These are phyloP conservation scores for Disparrhopalites patrizii DNA, from an alignment of 2,888 invertebrate genomes.

Conservation along the genomic window DNA sequence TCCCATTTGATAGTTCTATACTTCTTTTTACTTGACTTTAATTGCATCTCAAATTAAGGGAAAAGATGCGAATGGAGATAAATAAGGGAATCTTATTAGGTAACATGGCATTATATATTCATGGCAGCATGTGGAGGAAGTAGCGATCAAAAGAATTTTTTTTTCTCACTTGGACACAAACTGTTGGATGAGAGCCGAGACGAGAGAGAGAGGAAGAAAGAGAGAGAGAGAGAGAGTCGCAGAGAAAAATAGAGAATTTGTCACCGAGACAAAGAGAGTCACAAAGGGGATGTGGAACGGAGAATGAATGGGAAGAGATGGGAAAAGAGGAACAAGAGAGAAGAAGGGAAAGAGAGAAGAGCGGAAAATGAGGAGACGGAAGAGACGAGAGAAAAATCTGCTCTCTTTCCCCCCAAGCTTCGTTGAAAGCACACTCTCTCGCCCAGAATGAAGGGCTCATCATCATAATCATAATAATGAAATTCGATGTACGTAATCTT, in stretches of 20 bases:
- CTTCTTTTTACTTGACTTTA: constrained; percentile 13
- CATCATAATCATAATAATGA: too few species aligned
- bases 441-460: too few species aligned
- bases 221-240: too few species aligned
- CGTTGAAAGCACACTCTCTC: neutral
- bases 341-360: neutral
- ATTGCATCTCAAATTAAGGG: constrained; percentile 26
- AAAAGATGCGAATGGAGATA: constrained; percentile 15
- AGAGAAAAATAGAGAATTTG: too few species aligned
- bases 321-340: neutral
- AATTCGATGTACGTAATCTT: neutral
- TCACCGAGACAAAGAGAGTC: too few species aligned
- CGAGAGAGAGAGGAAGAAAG: neutral
- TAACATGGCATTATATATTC: constrained; percentile 13
- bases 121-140: neutral
- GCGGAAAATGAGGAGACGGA: neutral
- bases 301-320: neutral
- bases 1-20: neutral
- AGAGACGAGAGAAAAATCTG: neutral
- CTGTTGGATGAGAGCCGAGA: neutral
- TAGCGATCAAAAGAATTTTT: constrained; percentile 15
- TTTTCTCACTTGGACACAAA: constrained; percentile 22
- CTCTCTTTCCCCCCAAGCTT: too few species aligned
- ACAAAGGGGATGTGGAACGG: too few species aligned
- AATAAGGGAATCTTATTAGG: constrained; percentile 15